Percentiles rank a stretch among this genome's conserved stretches.
Evolutionary conservation across 2,888 invertebrate genomes (phyloP).

Genomic region (Electrophaes corylata): DNA sequence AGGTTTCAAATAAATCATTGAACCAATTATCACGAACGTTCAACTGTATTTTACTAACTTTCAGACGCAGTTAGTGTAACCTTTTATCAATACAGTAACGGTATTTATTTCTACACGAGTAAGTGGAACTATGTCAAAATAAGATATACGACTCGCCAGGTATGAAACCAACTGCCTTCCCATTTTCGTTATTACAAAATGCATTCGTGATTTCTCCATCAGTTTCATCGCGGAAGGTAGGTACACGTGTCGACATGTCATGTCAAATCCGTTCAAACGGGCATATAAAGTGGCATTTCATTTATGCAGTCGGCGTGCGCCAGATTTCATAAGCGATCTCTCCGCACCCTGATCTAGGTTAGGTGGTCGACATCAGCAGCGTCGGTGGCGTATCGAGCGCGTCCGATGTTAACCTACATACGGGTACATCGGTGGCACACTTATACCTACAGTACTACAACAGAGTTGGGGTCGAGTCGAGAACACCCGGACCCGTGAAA

Average conservation of each 20-base stretch:
- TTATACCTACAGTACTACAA: constrained; percentile 50
- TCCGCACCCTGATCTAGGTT: constrained; percentile 84
- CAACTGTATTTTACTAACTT: not conserved
- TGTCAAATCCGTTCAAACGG: constrained; percentile 57
- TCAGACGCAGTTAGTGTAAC: too few species aligned
- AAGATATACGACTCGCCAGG: too few species aligned
- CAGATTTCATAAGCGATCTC: constrained; percentile 84
- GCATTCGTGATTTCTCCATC: constrained; percentile 32
- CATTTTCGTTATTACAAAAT: constrained; percentile 32
- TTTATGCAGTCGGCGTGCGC: constrained; percentile 77
- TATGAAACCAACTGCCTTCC: constrained; percentile 16
- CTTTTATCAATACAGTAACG: not conserved
- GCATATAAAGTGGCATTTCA: constrained; percentile 69
- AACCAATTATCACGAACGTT: not conserved
- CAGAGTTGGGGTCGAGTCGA: constrained; percentile 76
- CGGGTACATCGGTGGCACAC: constrained; percentile 66
- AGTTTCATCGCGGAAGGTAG: constrained; percentile 35
- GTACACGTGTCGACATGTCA: constrained; percentile 41
- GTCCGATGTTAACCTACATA: constrained; percentile 82
- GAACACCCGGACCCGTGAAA: constrained; percentile 74
- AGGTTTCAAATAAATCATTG: constrained; percentile 9
- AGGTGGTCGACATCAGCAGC: constrained; percentile 79
- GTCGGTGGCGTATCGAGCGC: constrained; percentile 81
- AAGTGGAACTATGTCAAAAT: not conserved
- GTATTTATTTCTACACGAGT: not conserved